Conservation (phyloP, 2,113 vertebrate genomes). For the Zosterops japonicus region DNA sequence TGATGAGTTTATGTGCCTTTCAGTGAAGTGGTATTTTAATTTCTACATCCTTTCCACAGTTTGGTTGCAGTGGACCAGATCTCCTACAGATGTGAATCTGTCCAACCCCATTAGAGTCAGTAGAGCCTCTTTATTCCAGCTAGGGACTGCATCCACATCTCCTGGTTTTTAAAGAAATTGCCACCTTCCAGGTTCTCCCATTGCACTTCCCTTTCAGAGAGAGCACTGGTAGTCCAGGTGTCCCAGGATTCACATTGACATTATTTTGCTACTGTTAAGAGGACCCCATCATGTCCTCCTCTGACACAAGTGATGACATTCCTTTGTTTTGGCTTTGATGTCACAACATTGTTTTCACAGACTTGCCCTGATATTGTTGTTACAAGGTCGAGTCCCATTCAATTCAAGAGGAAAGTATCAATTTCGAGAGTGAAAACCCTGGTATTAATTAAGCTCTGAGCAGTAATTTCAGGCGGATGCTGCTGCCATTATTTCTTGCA, state of each 20-base stretch:
- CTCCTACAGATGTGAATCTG: not conserved
- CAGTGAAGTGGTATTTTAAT: not conserved
- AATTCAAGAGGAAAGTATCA: constrained; percentile 12
- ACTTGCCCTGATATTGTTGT: not conserved
- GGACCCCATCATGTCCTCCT: not conserved
- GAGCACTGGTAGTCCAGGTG: not conserved
- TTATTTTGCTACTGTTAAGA: not conserved
- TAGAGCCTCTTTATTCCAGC: not conserved
- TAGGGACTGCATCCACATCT: not conserved
- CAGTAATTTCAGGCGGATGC: not conserved
- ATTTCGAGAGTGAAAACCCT: not conserved
- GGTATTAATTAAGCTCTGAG: constrained; percentile 22
- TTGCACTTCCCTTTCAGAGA: not conserved
- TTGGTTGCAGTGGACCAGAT: not conserved
- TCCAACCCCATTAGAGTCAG: not conserved
- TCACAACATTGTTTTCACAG: constrained; percentile 16
- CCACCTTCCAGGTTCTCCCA: not conserved
- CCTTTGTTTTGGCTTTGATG: constrained; percentile 48
- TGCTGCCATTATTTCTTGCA: not conserved
- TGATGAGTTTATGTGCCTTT: not conserved
- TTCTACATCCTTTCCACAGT: not conserved
- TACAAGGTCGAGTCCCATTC: constrained; percentile 27
- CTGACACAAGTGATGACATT: not conserved
- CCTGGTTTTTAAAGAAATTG: not conserved
- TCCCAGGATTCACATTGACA: not conserved